Base-by-base conservation (phyloP, 2,888 invertebrate genomes). In the Microchrysa polita region DNA sequence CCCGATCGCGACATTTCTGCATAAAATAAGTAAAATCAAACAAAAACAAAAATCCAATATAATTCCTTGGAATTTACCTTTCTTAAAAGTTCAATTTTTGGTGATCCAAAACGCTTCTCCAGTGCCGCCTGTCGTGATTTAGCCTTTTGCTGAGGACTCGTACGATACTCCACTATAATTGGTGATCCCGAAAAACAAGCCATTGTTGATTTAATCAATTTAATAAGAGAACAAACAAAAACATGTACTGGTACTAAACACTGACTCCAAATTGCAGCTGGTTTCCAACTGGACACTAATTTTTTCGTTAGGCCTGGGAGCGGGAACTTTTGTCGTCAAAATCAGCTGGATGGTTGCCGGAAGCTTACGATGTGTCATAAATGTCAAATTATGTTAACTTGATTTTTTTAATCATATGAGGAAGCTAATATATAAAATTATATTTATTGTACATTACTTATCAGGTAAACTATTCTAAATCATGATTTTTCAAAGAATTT, bases 331-430 rank as follows among this genome's bases (percentile, higher is more conserved):
- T 5, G 18, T 12, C 55, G 69, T 69, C 69, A 69, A 57, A 55
- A n/a, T 34, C 69, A 69, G 57, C 69, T 69, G 69, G n/a, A n/a
- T n/a, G n/a, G n/a, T n/a, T 10, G 40, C 57, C 69, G 69, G 69
- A 69, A 69, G 55, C 10, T 57, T 2, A 18, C 16, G 1, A 18
- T 42, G 18, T 63, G 18, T 5, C 42, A 40, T 1, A 48, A 48
- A n/a, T 48, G 48, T 48, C 12, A 12, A n/a, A n/a, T n/a, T 10
- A 48, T 48, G 4, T 48, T 34, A 34, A 34, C 27, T 7, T 7
- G 2, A 7, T 34, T 34, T 34, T 34, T 34, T 34, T 7, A 2
- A 34, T 34, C 27, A n/a, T n/a, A n/a, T n/a, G n/a, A n/a, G n/a
- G n/a, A n/a, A n/a, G n/a, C n/a, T n/a, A n/a, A n/a, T n/a, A n/a